Percentiles rank a stretch among this genome's conserved stretches.
These are phyloP conservation scores for Chascanopsetta lugubris DNA, from an alignment of 2,113 vertebrate species.

Conservation along the genomic window DNA sequence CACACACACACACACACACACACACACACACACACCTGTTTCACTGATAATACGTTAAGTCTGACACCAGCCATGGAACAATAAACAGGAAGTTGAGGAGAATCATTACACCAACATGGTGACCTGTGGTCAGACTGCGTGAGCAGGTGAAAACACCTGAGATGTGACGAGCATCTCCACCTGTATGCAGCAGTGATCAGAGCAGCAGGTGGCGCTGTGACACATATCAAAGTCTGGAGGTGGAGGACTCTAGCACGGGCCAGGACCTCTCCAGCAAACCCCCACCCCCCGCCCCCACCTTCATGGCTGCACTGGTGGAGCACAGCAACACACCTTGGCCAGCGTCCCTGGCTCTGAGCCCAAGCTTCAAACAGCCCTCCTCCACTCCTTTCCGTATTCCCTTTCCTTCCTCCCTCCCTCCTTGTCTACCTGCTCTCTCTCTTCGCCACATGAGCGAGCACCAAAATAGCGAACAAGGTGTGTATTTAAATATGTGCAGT, in stretches of 20 bases:
- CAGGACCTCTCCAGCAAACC: constrained; percentile 84
- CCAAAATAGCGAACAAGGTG: constrained; percentile 51
- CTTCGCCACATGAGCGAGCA: constrained; percentile 54
- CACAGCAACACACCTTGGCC: constrained; percentile 83
- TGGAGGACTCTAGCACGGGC: constrained; percentile 16
- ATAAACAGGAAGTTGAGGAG: too few relatives aligned
- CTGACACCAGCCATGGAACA: too few relatives aligned
- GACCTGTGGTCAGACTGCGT: too few relatives aligned
- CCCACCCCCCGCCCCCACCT: too few relatives aligned
- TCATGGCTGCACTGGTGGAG: constrained; percentile 73
- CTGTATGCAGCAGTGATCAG: too few relatives aligned
- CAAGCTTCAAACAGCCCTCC: constrained; percentile 27
- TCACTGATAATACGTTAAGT: too few relatives aligned
- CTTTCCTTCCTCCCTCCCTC: not conserved
- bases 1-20: too few relatives aligned
- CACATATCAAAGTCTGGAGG: constrained; percentile 29
- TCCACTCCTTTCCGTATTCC: not conserved
- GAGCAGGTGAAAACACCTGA: too few relatives aligned
- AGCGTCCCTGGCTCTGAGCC: constrained; percentile 59
- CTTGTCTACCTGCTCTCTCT: constrained; percentile 42
- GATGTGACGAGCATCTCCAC: too few relatives aligned
- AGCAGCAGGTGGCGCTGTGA: constrained; percentile 11
- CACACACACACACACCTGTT: too few relatives aligned
- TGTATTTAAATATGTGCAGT: constrained; percentile 34
- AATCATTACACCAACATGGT: too few relatives aligned